Percentiles rank a stretch among this genome's conserved stretches.
Evolutionary conservation across 2,113 vertebrate genomes (phyloP).

Genomic region (Circaetus gallicus): DNA sequence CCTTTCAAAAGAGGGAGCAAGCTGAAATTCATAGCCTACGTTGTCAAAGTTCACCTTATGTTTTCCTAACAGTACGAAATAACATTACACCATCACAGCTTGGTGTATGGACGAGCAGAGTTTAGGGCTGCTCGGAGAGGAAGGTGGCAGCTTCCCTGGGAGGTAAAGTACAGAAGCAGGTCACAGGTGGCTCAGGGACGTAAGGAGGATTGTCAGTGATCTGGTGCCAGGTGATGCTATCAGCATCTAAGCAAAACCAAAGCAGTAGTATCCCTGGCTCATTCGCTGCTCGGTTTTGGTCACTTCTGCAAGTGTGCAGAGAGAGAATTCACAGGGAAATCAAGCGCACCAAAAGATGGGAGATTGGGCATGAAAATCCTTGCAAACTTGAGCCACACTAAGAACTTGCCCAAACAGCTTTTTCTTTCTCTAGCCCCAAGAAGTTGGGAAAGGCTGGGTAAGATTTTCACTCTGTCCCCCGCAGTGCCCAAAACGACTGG

Average conservation of each 20-base stretch:
- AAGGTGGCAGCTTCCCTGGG: neutral
- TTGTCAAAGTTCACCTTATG: neutral
- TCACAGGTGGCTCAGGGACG: neutral
- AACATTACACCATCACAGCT: neutral
- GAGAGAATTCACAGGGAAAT: neutral
- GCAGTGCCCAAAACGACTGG: neutral
- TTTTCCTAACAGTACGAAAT: neutral
- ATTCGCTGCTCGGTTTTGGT: neutral
- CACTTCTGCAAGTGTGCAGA: neutral
- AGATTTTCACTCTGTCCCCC: neutral
- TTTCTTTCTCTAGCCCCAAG: neutral
- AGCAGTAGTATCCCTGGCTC: neutral
- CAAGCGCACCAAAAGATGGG: neutral
- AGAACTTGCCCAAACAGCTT: neutral
- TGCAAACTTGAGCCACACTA: neutral
- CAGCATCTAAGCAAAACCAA: neutral
- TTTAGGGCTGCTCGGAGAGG: neutral
- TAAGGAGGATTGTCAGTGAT: neutral
- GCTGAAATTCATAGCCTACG: neutral
- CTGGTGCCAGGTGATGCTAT: neutral
- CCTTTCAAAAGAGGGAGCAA: neutral
- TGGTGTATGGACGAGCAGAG: neutral
- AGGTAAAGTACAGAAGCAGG: neutral
- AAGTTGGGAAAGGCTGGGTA: neutral
- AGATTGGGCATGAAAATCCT: neutral